Percentiles rank a stretch among this genome's conserved stretches.
Conservation (phyloP, 2,113 vertebrate species). For the Phalacrocorax brasilianus region DNA sequence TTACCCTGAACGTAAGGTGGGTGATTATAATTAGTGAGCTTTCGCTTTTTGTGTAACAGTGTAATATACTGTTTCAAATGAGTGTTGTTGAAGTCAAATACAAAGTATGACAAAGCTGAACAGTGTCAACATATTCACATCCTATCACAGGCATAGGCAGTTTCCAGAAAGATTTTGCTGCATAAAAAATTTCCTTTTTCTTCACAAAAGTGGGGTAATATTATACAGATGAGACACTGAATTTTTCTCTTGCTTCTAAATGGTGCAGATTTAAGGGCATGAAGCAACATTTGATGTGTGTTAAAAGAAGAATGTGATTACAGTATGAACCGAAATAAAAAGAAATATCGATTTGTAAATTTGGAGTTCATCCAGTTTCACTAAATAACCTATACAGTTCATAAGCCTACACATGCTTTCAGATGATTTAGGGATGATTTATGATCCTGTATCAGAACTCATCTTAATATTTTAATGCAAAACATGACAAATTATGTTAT, state of each 20-base stretch:
- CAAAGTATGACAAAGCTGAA: not conserved
- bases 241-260: not conserved
- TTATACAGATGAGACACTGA: not conserved
- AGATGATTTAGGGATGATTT: not conserved
- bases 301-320: not conserved
- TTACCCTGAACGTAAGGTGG: constrained; percentile 35
- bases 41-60: constrained; percentile 41
- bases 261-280: not conserved
- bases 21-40: constrained; percentile 35
- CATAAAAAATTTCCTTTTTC: not conserved
- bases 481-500: not conserved
- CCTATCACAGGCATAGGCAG: not conserved
- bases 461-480: not conserved
- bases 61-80: constrained; percentile 14
- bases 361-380: not conserved
- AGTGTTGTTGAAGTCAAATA: constrained; percentile 33
- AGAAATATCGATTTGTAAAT: not conserved
- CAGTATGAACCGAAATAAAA: not conserved
- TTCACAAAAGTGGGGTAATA: not conserved
- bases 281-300: not conserved
- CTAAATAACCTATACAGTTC: not conserved
- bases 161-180: not conserved
- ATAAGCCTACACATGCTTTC: not conserved
- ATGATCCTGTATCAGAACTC: not conserved
- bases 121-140: not conserved